phyloP scores from a whole-genome alignment of 1,140 invertebrate genomes.

The Ooceraea biroi region DNA sequence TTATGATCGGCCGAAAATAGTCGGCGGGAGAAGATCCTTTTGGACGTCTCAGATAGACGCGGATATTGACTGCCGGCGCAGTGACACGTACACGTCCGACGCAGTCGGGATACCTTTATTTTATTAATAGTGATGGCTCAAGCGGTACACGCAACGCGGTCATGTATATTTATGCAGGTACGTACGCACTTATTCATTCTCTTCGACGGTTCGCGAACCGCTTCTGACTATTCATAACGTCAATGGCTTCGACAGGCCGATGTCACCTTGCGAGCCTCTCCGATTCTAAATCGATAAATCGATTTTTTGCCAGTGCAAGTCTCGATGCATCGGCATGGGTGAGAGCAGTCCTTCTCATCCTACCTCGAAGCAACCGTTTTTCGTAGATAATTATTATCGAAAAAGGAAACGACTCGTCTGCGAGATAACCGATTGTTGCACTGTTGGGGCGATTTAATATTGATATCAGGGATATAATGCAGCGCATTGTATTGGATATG shows the following conservation, averaged over 20 bases:
- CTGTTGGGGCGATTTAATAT: neutral
- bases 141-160: constrained; percentile 69
- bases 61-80: constrained; percentile 46
- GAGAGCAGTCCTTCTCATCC: neutral
- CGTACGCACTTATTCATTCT: constrained; percentile 79
- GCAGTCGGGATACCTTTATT: constrained; percentile 77
- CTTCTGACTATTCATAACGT: constrained; percentile 76
- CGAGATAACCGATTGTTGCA: constrained; percentile 8
- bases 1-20: constrained; percentile 51
- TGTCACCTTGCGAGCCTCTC: constrained; percentile 67
- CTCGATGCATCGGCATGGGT: neutral
- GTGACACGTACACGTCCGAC: constrained; percentile 41
- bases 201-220: constrained; percentile 71
- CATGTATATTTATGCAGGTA: constrained; percentile 78
- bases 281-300: constrained; percentile 39
- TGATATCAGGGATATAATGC: too few relatives aligned
- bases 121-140: constrained; percentile 83
- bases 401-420: neutral
- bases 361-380: neutral
- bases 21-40: constrained; percentile 16
- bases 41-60: constrained; percentile 27
- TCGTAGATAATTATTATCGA: constrained; percentile 34
- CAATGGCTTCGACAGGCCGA: constrained; percentile 29
- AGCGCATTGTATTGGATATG: neutral
- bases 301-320: neutral